A percentile compares a stretch with the other conserved stretches of the same genome.
Conservation (phyloP, 1,140 invertebrate species). For the Lycorma delicatula region DNA sequence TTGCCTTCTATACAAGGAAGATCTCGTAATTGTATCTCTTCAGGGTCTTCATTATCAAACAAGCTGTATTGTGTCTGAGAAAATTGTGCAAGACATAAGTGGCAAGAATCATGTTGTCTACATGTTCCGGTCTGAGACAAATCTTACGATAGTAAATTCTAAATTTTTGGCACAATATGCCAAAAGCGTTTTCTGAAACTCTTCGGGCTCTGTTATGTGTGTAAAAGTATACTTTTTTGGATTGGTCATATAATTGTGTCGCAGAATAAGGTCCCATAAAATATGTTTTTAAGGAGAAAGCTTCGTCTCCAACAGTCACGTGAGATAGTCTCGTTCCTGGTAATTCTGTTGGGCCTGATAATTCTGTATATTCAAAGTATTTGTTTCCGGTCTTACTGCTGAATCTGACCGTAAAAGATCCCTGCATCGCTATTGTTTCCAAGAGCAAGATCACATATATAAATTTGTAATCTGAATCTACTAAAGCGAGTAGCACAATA, state of each 20-base stretch:
- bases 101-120: no score
- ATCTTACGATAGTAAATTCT: no score
- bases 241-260: background rate
- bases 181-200: conserved; percentile 38
- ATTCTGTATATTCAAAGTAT: conserved; percentile 27
- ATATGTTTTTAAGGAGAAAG: conserved; percentile 34
- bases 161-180: no score
- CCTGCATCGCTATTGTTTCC: conserved; percentile 36
- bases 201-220: conserved; percentile 23
- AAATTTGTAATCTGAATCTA: conserved; percentile 42
- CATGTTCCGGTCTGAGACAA: no score
- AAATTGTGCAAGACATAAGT: no score
- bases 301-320: conserved; percentile 38
- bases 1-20: no score
- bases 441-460: conserved; percentile 38
- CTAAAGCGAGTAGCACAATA: conserved; percentile 41
- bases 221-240: conserved; percentile 34
- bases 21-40: no score
- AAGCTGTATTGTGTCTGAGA: no score
- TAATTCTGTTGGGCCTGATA: conserved; percentile 20
- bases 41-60: no score
- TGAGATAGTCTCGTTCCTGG: conserved; percentile 25
- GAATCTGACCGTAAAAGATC: conserved; percentile 31
- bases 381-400: conserved; percentile 26
- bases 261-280: conserved; percentile 29